Base-by-base conservation (phyloP, 2,113 vertebrate genomes). In the Hippocampus abdominalis region DNA sequence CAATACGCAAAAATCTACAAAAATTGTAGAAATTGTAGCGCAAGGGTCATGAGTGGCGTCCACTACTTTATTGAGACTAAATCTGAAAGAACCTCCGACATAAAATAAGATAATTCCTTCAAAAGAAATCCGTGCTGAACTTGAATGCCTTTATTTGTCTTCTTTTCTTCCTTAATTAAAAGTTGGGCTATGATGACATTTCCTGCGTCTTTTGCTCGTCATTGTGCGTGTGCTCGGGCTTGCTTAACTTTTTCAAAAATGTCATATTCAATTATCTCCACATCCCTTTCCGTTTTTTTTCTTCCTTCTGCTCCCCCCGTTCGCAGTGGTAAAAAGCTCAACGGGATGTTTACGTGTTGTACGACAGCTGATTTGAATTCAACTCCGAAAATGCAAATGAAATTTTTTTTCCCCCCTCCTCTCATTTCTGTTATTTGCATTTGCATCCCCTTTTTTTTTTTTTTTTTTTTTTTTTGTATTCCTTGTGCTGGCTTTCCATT, bases 351-450 rank as follows among this genome's bases (percentile, higher is more conserved):
- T 60, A 60, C 27, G 29, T 60, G 8, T 29, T 36, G 29, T 32
- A 23, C 2, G 27, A 60, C 57, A 36, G 15, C 70, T 76, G 44
- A 71, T 69, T 77, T 36, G 8, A 74, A 68, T 66, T 48, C 63
- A 75, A 81, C 69, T 62, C 80, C 49, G 3, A 69, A 70, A 76
- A 75, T 66, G 10, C 20, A 61, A 48, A 25, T 70, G 27, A 9
- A 57, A 51, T 59, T 32, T 16, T 49, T 59, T 70, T 21, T 18
- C 32, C 49, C 73, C 57, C 5, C 4, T 6, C 15, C 3, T 39
- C 40, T 51, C 60, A 16, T 20, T 2, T 72, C 64, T 49, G 57
- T 69, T 18, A 16, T 60, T 68, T 64, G 29, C 21, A 27, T 56
- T 8, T 63, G 25, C 39, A 1, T 70, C 40, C 21, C 40, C 66